These are phyloP conservation scores for Phortica okadai DNA, from an alignment of 2,888 invertebrate species.

Conservation along the genomic window DNA sequence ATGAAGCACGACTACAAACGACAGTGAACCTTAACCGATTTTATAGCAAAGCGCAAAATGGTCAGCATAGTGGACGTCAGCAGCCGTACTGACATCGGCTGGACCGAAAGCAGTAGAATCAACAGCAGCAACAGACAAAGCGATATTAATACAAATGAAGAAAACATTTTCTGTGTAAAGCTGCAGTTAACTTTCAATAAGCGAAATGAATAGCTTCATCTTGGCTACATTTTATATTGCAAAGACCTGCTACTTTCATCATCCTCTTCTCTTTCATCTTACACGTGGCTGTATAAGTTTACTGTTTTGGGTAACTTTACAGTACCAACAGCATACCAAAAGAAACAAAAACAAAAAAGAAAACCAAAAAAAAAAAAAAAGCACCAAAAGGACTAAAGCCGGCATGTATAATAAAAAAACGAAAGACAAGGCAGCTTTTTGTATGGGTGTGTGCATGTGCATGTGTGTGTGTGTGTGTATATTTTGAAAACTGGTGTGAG, in stretches of 20 bases:
- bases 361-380: neutral
- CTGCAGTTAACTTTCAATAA: conserved; percentile 51
- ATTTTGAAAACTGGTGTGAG: neutral
- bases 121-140: neutral
- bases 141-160: neutral
- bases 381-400: conserved; percentile 22
- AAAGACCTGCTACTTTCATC: too few relatives aligned
- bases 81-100: too few relatives aligned
- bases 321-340: neutral
- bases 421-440: neutral
- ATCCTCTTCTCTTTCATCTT: too few relatives aligned
- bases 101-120: neutral
- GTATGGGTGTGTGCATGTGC: conserved; percentile 4
- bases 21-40: neutral
- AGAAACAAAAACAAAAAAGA: neutral
- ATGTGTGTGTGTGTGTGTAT: neutral
- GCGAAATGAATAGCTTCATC: conserved; percentile 24
- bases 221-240: too few relatives aligned
- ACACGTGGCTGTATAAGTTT: neutral
- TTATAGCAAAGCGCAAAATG: too few relatives aligned
- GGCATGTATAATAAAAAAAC: neutral
- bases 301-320: conserved; percentile 34
- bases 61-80: too few relatives aligned
- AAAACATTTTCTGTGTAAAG: neutral
- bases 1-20: neutral